Conservation (phyloP, 1,140 invertebrate genomes). For the Drosophila navojoa region DNA sequence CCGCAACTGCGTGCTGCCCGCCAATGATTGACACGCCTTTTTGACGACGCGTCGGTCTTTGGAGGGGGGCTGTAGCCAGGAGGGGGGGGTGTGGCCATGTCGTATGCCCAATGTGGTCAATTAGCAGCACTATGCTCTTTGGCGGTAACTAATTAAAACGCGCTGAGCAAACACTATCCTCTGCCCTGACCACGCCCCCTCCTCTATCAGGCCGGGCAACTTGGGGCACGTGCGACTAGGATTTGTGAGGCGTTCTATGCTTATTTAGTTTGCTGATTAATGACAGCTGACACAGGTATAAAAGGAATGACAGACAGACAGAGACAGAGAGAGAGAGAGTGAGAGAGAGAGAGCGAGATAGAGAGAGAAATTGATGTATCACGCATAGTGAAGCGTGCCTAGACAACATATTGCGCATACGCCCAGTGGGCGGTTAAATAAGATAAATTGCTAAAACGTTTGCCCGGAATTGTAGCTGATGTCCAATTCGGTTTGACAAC, state of each 20-base stretch:
- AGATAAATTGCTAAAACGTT: slow-evolving; percentile 17
- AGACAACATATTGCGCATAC: slow-evolving; percentile 31
- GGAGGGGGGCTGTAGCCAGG: neutral
- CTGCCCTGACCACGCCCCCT: neutral
- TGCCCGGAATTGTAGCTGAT: no score
- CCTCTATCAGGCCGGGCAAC: slow-evolving; percentile 13
- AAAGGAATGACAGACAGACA: neutral
- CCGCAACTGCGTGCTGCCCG: slow-evolving; percentile 23
- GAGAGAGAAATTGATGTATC: no score
- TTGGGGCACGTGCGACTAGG: slow-evolving; percentile 64
- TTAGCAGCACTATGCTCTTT: slow-evolving; percentile 64
- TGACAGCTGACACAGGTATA: slow-evolving; percentile 27
- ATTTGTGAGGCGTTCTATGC: slow-evolving; percentile 61
- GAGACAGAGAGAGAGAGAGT: no score
- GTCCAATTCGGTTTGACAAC: no score
- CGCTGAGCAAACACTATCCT: slow-evolving; percentile 65
- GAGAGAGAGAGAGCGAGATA: no score
- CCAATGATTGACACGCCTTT: slow-evolving; percentile 50
- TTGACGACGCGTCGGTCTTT: neutral
- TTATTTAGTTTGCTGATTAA: slow-evolving; percentile 66
- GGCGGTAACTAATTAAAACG: slow-evolving; percentile 72
- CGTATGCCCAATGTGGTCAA: slow-evolving; percentile 58
- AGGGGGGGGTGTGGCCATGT: neutral
- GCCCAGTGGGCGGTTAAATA: slow-evolving; percentile 28
- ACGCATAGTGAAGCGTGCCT: neutral